Evolutionary conservation across 2,797 vertebrate species (phyloP).

Genomic region (Cichlasoma orientale): DNA sequence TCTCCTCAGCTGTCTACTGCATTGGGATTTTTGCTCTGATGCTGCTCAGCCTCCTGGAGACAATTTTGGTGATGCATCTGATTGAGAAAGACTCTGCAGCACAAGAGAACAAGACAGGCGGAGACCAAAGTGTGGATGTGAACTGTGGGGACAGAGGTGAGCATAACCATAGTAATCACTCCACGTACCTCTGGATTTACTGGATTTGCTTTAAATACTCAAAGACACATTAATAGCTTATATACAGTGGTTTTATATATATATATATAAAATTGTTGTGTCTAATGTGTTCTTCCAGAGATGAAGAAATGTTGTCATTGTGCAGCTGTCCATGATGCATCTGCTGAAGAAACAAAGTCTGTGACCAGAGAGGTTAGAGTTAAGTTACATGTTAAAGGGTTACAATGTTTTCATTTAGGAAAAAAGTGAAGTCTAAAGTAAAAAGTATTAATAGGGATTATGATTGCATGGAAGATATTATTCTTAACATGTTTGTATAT

Average conservation of each 20-base stretch:
- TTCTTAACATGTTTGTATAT: background rate
- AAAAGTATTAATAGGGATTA: no score
- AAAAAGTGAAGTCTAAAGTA: no score
- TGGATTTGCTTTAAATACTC: background rate
- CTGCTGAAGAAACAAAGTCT: background rate
- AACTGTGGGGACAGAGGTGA: conserved; percentile 26
- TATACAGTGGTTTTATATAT: no score
- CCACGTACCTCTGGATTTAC: accelerated
- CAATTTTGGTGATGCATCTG: conserved; percentile 77
- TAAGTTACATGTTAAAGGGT: background rate
- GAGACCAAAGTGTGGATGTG: background rate
- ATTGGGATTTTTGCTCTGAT: conserved; percentile 81
- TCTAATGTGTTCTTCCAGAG: conserved; percentile 10
- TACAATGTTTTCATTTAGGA: background rate
- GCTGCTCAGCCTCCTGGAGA: conserved; percentile 81
- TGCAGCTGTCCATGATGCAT: background rate
- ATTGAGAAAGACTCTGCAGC: conserved; percentile 60
- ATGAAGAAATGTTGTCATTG: background rate
- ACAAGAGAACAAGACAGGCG: background rate
- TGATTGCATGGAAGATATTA: background rate
- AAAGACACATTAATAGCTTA: background rate
- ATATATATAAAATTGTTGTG: background rate
- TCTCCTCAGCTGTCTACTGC: conserved; percentile 78
- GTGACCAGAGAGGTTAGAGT: conserved; percentile 31
- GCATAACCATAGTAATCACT: background rate